Base-by-base conservation (phyloP, 2,113 vertebrate species). In the Salvelinus namaycush region DNA sequence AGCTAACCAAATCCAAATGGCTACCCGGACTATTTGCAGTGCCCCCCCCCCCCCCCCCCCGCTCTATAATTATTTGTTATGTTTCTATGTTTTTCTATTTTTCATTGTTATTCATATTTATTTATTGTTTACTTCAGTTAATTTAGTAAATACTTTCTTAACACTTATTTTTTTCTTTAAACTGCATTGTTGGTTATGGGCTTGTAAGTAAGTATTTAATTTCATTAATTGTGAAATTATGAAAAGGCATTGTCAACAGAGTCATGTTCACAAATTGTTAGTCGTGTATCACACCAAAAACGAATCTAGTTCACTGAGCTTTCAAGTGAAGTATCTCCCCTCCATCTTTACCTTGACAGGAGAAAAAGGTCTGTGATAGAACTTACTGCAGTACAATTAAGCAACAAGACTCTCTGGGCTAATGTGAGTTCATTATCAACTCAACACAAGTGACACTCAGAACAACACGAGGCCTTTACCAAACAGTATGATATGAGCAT, bases 401-500 rank as follows among this genome's bases (percentile, higher is more conserved):
- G 20, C 60, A 26, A n/a, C 9, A 64, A 22, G 66, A 31, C 24
- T 18, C 66, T 29, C 11, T 29, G 27, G 68, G 76, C 83, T 84
- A 88, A 89, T 83, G 81, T 82, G 80, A 83, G 83, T 75, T 70
- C 75, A 80, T 71, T n/a, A 65, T 68, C 80, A 77, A 77, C 79
- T 51, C 78, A 72, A 88, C 87, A 81, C 82, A 74, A 60, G 66
- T 86, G 90, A 90, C 88, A 88, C 90, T 87, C 88, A 89, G 76
- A 86, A 88, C 85, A 16, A 54, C 51, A 14, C 51, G 18, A 18
- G 51, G 3, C 16, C 14, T 18, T 89, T 88, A 86, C 87, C 89
- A 89, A 85, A 60, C 83, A 82, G 88, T 82, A 73, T 82, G 83
- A 89, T 80, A 79, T 82, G 85, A 86, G 89, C 88, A 90, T 81